Base-by-base conservation (phyloP, 2,113 vertebrate species). In the Sciurus niger region DNA sequence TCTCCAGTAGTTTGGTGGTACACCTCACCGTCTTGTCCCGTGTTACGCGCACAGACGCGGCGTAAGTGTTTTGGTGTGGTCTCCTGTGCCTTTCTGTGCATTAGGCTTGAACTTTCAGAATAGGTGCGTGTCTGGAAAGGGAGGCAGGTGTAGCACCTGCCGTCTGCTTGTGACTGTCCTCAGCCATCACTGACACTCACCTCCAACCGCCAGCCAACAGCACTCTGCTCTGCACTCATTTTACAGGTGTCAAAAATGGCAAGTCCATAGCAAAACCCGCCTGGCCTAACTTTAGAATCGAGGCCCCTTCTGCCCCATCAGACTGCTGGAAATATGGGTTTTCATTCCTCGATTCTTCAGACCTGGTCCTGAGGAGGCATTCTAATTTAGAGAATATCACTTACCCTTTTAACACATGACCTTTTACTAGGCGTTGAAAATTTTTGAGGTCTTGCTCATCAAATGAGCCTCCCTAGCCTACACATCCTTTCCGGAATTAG, bases 21-120 rank as follows among this genome's bases (percentile, higher is more conserved):
- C 65, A 40, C 4, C 40, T 40, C 40, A 40, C 40, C 40, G 12
- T 18, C 65, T 77, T 13, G 40, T 37, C 4, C n/a, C 5, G 0
- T 22, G 4, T 60, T 72, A 0, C 14, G 1, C 7, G 1, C 10
- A 2, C 13, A 1, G 6, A 28, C 8, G 1, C 6, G 2, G 8
- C 22, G 0, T 32, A 22, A 22, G 6, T 12, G n/a, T 30, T 24
- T 24, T 8, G 43, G 48, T 17, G 51, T 14, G 24, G 4, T 24
- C 76, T 48, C 28, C 34, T 0, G 0, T 4, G 0, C 70, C 40
- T n/a, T 63, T 30, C 63, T 60, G 51, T 43, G 5, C 9, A 10
- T 63, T 17, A 32, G 80, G 22, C 40, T 34, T 32, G 68, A 48
- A n/a, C 51, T 43, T 58, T n/a, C 2, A 1, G 46, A 25, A 34